Base-by-base conservation (phyloP, 1,140 invertebrate genomes). In the Hormaphis cornu region DNA sequence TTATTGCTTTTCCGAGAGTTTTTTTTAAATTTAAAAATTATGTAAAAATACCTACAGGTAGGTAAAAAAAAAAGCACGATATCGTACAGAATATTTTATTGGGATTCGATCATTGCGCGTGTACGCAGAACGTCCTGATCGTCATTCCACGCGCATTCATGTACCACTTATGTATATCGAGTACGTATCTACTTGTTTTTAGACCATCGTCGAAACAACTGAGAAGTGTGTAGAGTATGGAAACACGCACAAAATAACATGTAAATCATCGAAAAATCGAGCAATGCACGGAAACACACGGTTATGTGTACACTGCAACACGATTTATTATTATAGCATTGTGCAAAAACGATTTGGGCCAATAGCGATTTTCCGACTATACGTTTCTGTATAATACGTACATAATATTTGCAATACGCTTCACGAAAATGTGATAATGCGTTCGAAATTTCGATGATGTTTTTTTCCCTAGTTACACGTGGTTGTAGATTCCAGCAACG, bases 331-430 rank as follows among this genome's bases (percentile, higher is more conserved):
- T n/a, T 40, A 58, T 26, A 37, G 24, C 35, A 56, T 10, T 24
- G 54, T 22, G 35, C 40, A 35, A 58, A 58, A 58, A 58, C 54
- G 33, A 58, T 40, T 58, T 40, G 40, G 35, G 22, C 20, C 54
- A 58, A 58, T 40, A 14, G 20, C 33, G 2, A 56, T 24, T 56
- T 24, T 16, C 10, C 16, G 28, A 54, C 10, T 52, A n/a, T n/a
- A n/a, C n/a, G n/a, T n/a, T n/a, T n/a, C n/a, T n/a, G n/a, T n/a
- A n/a, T n/a, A n/a, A n/a, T n/a, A n/a, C n/a, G n/a, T n/a, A n/a
- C n/a, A n/a, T n/a, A n/a, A n/a, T n/a, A n/a, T n/a, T n/a, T n/a
- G n/a, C n/a, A n/a, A n/a, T n/a, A n/a, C n/a, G 20, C 14, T 35
- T 3, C 3, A 18, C 22, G 35, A n/a, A 53, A 24, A 20, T 30